phyloP scores from a whole-genome alignment of 2,888 invertebrate species.

The Ectemnius lituratus region DNA sequence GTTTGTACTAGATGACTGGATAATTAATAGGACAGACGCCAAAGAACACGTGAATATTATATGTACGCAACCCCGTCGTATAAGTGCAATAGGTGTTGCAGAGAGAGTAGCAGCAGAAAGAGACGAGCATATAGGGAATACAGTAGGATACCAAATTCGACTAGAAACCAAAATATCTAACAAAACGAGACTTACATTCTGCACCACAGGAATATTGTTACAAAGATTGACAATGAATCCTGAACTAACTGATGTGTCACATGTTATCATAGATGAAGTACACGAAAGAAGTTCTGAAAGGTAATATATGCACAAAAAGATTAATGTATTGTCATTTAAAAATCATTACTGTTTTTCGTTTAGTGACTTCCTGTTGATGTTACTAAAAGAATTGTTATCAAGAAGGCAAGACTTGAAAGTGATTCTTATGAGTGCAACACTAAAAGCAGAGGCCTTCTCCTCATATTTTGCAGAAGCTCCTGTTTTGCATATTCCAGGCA shows the following conservation, averaged over 20 bases:
- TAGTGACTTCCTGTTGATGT: constrained; percentile 92
- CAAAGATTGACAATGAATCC: constrained; percentile 90
- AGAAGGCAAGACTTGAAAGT: constrained; percentile 88
- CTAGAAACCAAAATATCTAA: constrained; percentile 88
- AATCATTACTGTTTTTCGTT: constrained; percentile 28
- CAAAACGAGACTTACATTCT: constrained; percentile 91
- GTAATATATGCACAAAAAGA: constrained; percentile 75
- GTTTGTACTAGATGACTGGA: constrained; percentile 93
- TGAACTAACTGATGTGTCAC: constrained; percentile 87
- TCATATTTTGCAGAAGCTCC: constrained; percentile 90
- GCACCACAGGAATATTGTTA: constrained; percentile 94
- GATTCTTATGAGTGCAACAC: constrained; percentile 95
- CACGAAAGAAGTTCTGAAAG: constrained; percentile 94
- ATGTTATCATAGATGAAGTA: constrained; percentile 93
- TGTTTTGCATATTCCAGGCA: constrained; percentile 88
- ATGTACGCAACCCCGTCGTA: constrained; percentile 94
- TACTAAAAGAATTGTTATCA: constrained; percentile 87
- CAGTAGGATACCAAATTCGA: constrained; percentile 86
- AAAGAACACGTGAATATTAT: constrained; percentile 88
- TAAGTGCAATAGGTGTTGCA: constrained; percentile 95
- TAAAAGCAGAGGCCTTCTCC: constrained; percentile 91
- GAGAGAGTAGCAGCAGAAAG: constrained; percentile 94
- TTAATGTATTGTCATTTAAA: constrained; percentile 16
- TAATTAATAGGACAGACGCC: constrained; percentile 80
- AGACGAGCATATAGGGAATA: constrained; percentile 87